Conservation (phyloP, 2,888 invertebrate genomes). For the Xanthia icteritia region DNA sequence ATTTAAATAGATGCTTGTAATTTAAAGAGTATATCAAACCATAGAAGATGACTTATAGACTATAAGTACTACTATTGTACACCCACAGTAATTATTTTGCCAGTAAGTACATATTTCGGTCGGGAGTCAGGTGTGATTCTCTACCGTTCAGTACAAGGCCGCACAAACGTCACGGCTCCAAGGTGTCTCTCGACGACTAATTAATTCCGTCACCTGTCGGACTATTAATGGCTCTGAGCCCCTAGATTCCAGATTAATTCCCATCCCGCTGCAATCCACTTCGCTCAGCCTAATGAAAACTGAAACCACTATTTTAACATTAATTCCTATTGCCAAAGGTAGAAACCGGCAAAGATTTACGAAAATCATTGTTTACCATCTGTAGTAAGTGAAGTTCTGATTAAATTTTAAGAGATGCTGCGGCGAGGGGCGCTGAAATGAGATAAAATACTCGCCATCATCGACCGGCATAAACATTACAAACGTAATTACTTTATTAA, state of each 20-base stretch:
- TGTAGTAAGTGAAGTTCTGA: constrained; percentile 64
- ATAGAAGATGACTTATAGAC: no score
- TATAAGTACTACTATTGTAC: no score
- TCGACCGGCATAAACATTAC: constrained; percentile 54
- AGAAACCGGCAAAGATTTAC: constrained; percentile 18
- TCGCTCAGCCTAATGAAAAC: constrained; percentile 29
- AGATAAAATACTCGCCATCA: constrained; percentile 66
- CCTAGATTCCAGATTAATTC: constrained; percentile 28
- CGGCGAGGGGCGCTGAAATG: constrained; percentile 61
- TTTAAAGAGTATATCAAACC: no score
- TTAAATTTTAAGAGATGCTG: constrained; percentile 69
- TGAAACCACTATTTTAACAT: constrained; percentile 35
- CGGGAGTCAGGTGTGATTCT: neutral
- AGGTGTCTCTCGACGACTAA: constrained; percentile 29
- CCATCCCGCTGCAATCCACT: constrained; percentile 20
- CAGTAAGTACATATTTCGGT: no score
- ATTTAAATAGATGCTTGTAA: no score
- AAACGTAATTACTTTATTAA: constrained; percentile 63
- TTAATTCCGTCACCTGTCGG: constrained; percentile 47
- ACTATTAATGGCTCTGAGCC: constrained; percentile 21
- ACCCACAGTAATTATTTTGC: neutral
- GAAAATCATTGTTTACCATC: constrained; percentile 32
- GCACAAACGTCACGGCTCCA: neutral
- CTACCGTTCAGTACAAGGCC: neutral
- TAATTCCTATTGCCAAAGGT: constrained; percentile 34